Percentiles rank a stretch among this genome's conserved stretches.
Evolutionary conservation across 2,888 invertebrate genomes (phyloP).

Genomic region (Beris morrisii): DNA sequence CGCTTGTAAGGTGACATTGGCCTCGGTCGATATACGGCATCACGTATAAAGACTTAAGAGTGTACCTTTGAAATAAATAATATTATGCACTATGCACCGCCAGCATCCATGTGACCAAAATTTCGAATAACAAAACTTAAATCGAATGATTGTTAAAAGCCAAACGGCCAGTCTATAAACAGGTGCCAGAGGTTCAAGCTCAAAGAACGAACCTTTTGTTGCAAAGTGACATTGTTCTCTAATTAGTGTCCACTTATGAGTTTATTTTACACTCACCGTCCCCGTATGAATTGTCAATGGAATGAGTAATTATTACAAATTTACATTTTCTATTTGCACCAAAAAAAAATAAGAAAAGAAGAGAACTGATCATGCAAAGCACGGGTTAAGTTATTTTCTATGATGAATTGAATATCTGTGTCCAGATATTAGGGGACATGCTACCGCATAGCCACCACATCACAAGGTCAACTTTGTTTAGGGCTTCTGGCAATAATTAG

Average conservation of each 20-base stretch:
- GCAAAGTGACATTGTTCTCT: slow-evolving; percentile 25
- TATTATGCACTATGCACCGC: not conserved
- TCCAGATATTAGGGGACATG: too few species aligned
- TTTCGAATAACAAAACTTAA: not conserved
- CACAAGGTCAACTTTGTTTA: too few species aligned
- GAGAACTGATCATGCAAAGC: slow-evolving; percentile 12
- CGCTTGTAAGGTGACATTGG: not conserved
- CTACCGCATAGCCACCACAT: too few species aligned
- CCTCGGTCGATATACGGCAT: not conserved
- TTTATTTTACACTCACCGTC: not conserved
- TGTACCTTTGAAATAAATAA: not conserved
- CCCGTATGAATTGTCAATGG: slow-evolving; percentile 1
- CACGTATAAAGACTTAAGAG: not conserved
- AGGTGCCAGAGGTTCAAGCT: slow-evolving; percentile 17
- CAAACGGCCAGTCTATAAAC: not conserved
- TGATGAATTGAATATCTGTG: not conserved
- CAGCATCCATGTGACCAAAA: not conserved
- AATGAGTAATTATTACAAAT: slow-evolving; percentile 24
- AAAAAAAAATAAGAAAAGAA: too few species aligned
- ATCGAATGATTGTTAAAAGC: not conserved
- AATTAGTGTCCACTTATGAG: slow-evolving; percentile 25
- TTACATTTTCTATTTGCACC: slow-evolving; percentile 10
- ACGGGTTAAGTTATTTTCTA: slow-evolving; percentile 27
- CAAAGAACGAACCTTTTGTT: slow-evolving; percentile 2
- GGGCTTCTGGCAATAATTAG: too few species aligned